Percentiles rank a stretch among this genome's conserved stretches.
Evolutionary conservation across 2,113 vertebrate species (phyloP).

Genomic region (Sisor rabdophorus): DNA sequence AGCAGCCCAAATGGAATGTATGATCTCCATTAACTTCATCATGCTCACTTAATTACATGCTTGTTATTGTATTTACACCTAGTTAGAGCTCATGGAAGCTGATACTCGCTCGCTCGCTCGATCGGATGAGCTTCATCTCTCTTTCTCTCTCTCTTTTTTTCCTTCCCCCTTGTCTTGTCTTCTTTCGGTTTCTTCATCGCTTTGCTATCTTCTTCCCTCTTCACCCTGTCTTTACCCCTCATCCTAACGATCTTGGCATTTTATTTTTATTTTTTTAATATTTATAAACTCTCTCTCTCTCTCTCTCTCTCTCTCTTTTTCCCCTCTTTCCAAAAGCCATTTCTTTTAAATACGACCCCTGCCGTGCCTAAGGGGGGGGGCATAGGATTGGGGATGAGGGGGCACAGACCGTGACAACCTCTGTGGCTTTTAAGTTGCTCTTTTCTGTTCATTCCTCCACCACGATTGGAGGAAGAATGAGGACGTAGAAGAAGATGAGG

Average conservation of each 20-base stretch:
- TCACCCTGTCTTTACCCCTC: conserved; percentile 24
- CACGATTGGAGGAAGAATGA: conserved; percentile 66
- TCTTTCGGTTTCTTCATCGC: background rate
- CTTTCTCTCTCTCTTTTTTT: conserved; percentile 2
- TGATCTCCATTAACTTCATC: conserved; percentile 99
- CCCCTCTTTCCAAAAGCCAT: conserved; percentile 89
- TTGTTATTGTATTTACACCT: conserved; percentile 99
- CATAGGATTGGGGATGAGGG: background rate
- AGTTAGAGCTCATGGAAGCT: conserved; percentile 99
- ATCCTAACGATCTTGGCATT: conserved; percentile 45
- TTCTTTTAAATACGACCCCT: conserved; percentile 98
- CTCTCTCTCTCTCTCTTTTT: conserved; percentile 18
- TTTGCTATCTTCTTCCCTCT: conserved; percentile 53
- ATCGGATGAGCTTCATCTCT: conserved; percentile 25
- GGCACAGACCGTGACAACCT: conserved; percentile 84
- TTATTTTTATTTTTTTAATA: background rate
- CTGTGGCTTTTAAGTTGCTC: conserved; percentile 97
- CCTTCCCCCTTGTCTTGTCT: conserved; percentile 42
- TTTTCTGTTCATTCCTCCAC: conserved; percentile 89
- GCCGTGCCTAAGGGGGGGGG: conserved; percentile 79
- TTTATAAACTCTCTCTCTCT: conserved; percentile 2
- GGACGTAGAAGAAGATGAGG: conserved; percentile 51
- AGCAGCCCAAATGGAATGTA: conserved; percentile 98
- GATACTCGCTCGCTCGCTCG: conserved; percentile 76
- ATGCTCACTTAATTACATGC: conserved; percentile 99